Evolutionary conservation across 2,888 invertebrate genomes (phyloP).

Genomic region (Caradrina kadenii): DNA sequence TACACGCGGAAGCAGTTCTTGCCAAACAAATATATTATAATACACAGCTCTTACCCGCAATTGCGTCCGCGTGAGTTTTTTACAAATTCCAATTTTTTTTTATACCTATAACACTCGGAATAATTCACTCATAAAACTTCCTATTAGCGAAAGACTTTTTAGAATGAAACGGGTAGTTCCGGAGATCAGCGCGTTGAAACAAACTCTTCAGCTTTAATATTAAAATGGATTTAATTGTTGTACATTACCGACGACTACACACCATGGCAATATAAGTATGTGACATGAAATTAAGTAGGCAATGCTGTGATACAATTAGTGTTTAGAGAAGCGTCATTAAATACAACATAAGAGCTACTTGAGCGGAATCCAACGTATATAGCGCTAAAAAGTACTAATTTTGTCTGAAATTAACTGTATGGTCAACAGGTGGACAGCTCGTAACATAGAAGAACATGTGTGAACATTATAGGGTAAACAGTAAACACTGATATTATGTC

Average conservation of each 20-base stretch:
- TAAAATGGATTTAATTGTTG: constrained; percentile 4
- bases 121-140: too few species aligned
- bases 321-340: constrained; percentile 27
- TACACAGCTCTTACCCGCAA: too few species aligned
- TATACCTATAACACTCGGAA: too few species aligned
- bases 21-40: too few species aligned
- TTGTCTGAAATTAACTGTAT: not conserved
- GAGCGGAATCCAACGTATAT: constrained; percentile 36
- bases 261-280: constrained; percentile 5
- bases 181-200: too few species aligned
- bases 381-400: constrained; percentile 14
- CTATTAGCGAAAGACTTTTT: too few species aligned
- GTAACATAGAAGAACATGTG: not conserved
- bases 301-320: constrained; percentile 19
- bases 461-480: not conserved
- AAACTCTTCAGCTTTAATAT: too few species aligned
- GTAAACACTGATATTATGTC: not conserved
- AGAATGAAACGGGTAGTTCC: too few species aligned
- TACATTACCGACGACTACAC: not conserved
- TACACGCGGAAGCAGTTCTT: constrained; percentile 20
- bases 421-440: constrained; percentile 8
- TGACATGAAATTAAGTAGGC: constrained; percentile 3
- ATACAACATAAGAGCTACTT: constrained; percentile 22
- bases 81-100: too few species aligned
- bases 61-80: too few species aligned